Base-by-base conservation (phyloP, 2,113 vertebrate genomes). In the Sapayoa aenigma region DNA sequence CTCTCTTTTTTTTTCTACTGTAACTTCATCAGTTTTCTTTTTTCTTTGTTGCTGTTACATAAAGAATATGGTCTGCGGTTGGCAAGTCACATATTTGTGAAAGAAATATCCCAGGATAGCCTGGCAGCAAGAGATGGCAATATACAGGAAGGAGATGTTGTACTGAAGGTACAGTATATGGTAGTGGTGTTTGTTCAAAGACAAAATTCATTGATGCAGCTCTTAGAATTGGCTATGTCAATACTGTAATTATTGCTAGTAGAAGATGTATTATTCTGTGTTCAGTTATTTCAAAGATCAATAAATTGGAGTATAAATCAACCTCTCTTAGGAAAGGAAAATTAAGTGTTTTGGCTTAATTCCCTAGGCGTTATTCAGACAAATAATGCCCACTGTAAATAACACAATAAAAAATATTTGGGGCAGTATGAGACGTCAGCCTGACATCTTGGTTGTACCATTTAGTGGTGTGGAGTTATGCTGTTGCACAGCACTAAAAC, bases 51-150 rank as follows among this genome's bases (percentile, higher is more conserved):
- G n/a, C 50, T 81, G 0, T 27, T 59, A 5, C 14, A 11, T 60
- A 18, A 98, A 99, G 99, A 99, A 95, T 99, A 99, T 97, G 99
- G 99, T 96, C 98, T 99, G 95, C 99, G 99, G 93, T 98, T 99
- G 98, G 99, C 99, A 97, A 99, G 99, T 97, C 99, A 99, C 97
- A 99, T 99, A 97, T 99, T 99, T 97, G 99, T 99, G 94, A 99
- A 99, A 98, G 99, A 99, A 98, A 99, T 99, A 96, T 99, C 99
- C 44, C 99, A 99, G n/a, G 99, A 99, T 93, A 99, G 99, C 96
- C 98, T 99, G 97, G 99, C 99, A 93, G 99, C 99, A 94, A 98
- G 99, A 97, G 99, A 99, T 80, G 99, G 99, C 96, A 99, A 99
- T 97, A 99, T 99, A 97, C 99, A 99, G 97, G 99, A 99, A 97